Evolutionary conservation across 2,888 invertebrate genomes (phyloP), one percentile per base, ranked within the genome.

Genomic region (Darwinula stevensoni): DNA sequence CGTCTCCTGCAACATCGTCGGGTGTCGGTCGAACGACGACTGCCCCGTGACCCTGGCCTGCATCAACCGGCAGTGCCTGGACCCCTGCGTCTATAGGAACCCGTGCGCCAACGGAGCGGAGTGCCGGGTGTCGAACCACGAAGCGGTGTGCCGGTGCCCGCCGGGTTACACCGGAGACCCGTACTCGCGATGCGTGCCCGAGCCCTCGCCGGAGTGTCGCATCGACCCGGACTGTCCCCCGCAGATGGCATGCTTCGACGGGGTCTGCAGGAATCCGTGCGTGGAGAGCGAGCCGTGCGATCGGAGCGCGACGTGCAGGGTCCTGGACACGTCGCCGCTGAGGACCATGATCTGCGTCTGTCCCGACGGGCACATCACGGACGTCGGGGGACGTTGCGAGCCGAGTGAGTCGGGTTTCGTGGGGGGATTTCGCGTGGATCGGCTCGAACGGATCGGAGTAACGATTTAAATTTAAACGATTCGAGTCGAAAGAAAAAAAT

Each of bases 211-310:
- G 35, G 71, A 74, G 48, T 86, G 84, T 48, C 63, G 62, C 22
- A 60, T 64, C 38, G 82, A 84, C 44, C 63, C 63, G 0, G 82
- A 84, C 40, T 84, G 84, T 49, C 67, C 76, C 28, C 55, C 67
- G 2, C 60, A 62, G 42, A 54, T 69, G 36, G 80, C 80, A 4
- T 84, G 84, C 44, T 61, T 84, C 36, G 67, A 67, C 43, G 63
- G 66, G 33, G 67, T 64, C 47, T 84, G 84, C 44, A 68, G 70
- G 39, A 67, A 82, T 50, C 78, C 82, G 4, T 84, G 84, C 45
- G 49, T 59, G 3, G 61, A 62, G 5, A 54, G 78, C 31, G 63
- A 67, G 41, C 82, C 82, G 3, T 84, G 84, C 47, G 61, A 64
- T 29, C 58, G 61, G 32, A 76, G 78, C 18, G 67, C 80, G 0